phyloP scores from a whole-genome alignment of 2,888 invertebrate species.

The Tetranychus truncatus region DNA sequence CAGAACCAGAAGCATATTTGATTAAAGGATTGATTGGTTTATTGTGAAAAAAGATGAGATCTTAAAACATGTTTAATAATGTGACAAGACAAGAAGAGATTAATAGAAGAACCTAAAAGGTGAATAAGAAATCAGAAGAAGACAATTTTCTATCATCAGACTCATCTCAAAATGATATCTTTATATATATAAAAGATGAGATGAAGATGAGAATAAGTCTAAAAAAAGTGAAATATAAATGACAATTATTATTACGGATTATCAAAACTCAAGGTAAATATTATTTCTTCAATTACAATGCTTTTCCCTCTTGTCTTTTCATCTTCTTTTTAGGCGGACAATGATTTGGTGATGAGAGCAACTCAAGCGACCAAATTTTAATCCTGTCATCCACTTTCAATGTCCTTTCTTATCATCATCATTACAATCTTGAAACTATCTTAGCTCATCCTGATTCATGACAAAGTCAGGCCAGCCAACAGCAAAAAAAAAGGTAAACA shows the following conservation, averaged over 20 bases:
- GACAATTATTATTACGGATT: background rate
- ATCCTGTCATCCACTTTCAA: background rate
- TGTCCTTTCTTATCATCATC: background rate
- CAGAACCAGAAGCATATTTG: background rate
- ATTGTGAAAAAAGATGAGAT: background rate
- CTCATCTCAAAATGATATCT: background rate
- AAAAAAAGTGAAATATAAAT: background rate
- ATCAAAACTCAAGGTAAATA: background rate
- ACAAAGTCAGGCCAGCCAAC: background rate
- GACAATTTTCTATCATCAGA: background rate
- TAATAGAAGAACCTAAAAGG: background rate
- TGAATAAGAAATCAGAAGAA: background rate
- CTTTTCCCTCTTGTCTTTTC: background rate
- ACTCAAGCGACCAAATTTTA: constrained; percentile 12
- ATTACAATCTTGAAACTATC: background rate
- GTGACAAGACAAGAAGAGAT: background rate
- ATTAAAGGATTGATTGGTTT: background rate
- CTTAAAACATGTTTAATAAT: background rate
- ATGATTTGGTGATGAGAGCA: constrained; percentile 10
- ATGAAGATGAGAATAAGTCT: background rate
- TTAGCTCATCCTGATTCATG: background rate
- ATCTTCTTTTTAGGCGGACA: constrained; percentile 8
- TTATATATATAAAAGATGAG: background rate
- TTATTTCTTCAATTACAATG: background rate
- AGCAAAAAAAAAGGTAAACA: background rate